phyloP scores from a whole-genome alignment of 2,797 vertebrate genomes.

The Brachyrhaphis roseni region DNA sequence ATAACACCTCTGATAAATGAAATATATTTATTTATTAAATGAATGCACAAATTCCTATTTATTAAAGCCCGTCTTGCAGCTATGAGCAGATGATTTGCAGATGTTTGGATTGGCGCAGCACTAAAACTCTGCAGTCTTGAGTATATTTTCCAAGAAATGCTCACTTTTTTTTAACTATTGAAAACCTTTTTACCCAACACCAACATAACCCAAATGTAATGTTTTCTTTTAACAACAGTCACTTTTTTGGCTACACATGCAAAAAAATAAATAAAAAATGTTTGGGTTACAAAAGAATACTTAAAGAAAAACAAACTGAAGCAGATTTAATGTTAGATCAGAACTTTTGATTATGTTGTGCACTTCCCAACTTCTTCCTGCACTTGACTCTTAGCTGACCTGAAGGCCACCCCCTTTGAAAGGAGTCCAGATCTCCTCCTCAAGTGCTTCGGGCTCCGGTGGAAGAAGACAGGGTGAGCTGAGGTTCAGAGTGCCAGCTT shows the following conservation, averaged over 20 bases:
- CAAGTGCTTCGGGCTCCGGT: slow-evolving; percentile 68
- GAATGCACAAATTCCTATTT: not conserved
- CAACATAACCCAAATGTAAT: slow-evolving; percentile 19
- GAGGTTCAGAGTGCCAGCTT: slow-evolving; percentile 76
- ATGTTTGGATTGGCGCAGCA: slow-evolving; percentile 6
- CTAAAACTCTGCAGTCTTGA: slow-evolving; percentile 16
- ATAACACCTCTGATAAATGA: not conserved
- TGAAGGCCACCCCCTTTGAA: slow-evolving; percentile 76
- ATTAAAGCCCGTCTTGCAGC: slow-evolving; percentile 5
- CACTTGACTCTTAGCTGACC: slow-evolving; percentile 85
- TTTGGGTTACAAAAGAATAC: slow-evolving; percentile 34
- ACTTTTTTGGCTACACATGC: slow-evolving; percentile 17
- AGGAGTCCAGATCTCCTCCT: slow-evolving; percentile 83
- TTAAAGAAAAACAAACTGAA: slow-evolving; percentile 19
- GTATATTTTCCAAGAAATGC: slow-evolving; percentile 15
- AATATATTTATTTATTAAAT: not conserved
- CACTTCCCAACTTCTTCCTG: slow-evolving; percentile 80
- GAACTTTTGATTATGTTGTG: slow-evolving; percentile 60
- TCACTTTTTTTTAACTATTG: slow-evolving; percentile 4
- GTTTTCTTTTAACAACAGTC: slow-evolving; percentile 34
- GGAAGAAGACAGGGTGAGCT: slow-evolving; percentile 53
- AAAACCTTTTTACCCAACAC: slow-evolving; percentile 24
- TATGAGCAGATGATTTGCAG: not conserved
- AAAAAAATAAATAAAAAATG: slow-evolving; percentile 19
- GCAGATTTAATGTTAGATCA: slow-evolving; percentile 51